A percentile compares a stretch with the other conserved stretches of the same genome.
Evolutionary conservation across 1,140 invertebrate species (phyloP).

Genomic region (Chionoecetes opilio): DNA sequence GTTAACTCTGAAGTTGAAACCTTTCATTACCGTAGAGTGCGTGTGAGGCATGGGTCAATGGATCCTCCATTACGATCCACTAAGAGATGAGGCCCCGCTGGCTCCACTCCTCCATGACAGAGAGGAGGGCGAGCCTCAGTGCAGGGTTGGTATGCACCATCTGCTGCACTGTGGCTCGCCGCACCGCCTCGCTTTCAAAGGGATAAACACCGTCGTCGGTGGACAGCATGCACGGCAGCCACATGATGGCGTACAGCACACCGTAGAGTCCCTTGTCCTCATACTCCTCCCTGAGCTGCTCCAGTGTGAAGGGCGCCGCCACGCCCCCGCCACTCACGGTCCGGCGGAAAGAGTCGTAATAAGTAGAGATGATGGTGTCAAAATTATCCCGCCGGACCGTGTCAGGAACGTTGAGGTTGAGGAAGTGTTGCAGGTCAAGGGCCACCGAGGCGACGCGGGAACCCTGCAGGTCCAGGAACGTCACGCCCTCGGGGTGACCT

Average conservation of each 20-base stretch:
- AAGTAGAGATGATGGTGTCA: slow-evolving; percentile 21
- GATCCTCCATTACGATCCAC: too few species aligned
- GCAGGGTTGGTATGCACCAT: slow-evolving; percentile 65
- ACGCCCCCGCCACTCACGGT: slow-evolving; percentile 13
- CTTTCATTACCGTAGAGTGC: too few species aligned
- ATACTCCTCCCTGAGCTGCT: slow-evolving; percentile 57
- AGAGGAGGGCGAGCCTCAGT: slow-evolving; percentile 39
- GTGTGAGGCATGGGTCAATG: too few species aligned
- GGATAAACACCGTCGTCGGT: not conserved
- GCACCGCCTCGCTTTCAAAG: not conserved
- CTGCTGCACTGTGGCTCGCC: not conserved
- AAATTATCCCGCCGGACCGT: slow-evolving; percentile 24
- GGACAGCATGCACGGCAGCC: slow-evolving; percentile 37
- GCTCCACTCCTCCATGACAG: slow-evolving; percentile 54
- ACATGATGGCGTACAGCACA: slow-evolving; percentile 55
- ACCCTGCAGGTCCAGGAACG: slow-evolving; percentile 47
- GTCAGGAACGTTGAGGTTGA: slow-evolving; percentile 52
- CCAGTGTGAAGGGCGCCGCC: slow-evolving; percentile 37
- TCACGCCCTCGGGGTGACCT: slow-evolving; percentile 35
- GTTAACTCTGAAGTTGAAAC: too few species aligned
- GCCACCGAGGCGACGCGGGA: slow-evolving; percentile 45
- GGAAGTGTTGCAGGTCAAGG: slow-evolving; percentile 46
- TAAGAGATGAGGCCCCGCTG: slow-evolving; percentile 42
- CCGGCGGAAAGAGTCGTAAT: slow-evolving; percentile 7
- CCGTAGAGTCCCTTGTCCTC: slow-evolving; percentile 55